phyloP scores from a whole-genome alignment of 2,888 invertebrate species.

The Xanthorhoe spadicearia region DNA sequence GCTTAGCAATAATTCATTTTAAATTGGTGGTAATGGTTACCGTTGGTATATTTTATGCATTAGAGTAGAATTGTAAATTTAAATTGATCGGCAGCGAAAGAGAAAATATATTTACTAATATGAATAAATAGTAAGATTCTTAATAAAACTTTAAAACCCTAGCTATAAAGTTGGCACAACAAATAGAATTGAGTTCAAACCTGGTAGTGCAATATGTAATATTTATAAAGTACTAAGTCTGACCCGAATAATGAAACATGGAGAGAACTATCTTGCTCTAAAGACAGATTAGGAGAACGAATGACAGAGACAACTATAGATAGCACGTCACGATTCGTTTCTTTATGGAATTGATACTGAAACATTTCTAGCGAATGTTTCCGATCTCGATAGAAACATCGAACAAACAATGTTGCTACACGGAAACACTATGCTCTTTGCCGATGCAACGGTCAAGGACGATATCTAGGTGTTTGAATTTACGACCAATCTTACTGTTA shows the following conservation, averaged over 20 bases:
- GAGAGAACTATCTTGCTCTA: too few species aligned
- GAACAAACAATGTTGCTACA: constrained; percentile 26
- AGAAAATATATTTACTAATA: too few species aligned
- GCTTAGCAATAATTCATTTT: constrained; percentile 13
- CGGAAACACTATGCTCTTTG: constrained; percentile 15
- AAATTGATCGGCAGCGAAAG: too few species aligned
- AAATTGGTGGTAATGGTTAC: neutral
- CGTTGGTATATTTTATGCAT: neutral
- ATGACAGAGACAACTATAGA: too few species aligned
- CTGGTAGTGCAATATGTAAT: neutral
- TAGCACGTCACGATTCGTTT: too few species aligned
- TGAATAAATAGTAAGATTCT: too few species aligned
- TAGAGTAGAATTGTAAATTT: too few species aligned
- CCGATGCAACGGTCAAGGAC: constrained; percentile 30
- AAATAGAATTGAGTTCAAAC: neutral
- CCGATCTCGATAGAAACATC: constrained; percentile 22
- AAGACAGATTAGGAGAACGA: too few species aligned
- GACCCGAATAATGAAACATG: neutral
- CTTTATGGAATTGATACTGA: neutral
- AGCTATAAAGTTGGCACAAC: neutral
- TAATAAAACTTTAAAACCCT: neutral
- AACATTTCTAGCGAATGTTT: neutral
- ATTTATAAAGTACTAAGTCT: neutral
- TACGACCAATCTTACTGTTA: constrained; percentile 1
- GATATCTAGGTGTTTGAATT: constrained; percentile 8